Percentiles rank a stretch among this genome's conserved stretches.
Evolutionary conservation across 2,888 invertebrate species (phyloP).

Genomic region (Cyclophora albipunctata): DNA sequence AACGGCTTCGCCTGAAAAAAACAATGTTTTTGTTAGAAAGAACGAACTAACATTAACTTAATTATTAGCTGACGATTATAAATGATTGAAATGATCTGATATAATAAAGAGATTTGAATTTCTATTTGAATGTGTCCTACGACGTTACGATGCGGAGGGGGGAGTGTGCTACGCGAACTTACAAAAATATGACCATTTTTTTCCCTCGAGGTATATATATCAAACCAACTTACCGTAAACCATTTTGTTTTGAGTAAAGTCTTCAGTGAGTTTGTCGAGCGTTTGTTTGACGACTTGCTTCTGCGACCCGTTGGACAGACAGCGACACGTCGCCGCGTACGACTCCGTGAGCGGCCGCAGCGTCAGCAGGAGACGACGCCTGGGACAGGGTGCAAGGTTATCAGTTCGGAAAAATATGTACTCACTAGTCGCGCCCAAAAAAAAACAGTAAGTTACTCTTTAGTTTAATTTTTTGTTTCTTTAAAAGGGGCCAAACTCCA

Average conservation of each 20-base stretch:
- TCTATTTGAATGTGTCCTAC: not conserved
- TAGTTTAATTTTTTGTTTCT: not conserved
- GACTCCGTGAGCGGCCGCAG: conserved; percentile 84
- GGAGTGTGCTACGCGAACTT: too few species aligned
- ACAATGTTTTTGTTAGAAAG: too few species aligned
- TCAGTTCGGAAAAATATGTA: not conserved
- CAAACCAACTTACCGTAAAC: conserved; percentile 47
- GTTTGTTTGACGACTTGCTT: conserved; percentile 78
- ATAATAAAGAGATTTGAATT: not conserved
- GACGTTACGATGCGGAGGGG: too few species aligned
- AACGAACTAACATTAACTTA: not conserved
- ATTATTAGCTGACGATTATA: not conserved
- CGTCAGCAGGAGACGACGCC: conserved; percentile 74
- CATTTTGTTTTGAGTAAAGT: conserved; percentile 75
- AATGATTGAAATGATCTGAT: too few species aligned
- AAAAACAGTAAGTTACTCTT: too few species aligned
- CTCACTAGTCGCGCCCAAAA: too few species aligned
- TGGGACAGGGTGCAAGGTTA: conserved; percentile 20
- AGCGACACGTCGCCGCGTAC: conserved; percentile 77
- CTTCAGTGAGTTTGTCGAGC: conserved; percentile 78
- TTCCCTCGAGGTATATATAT: not conserved
- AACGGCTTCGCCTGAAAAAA: conserved; percentile 85
- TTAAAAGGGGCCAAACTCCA: too few species aligned
- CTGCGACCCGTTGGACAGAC: conserved; percentile 73
- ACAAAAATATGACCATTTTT: too few species aligned